These are phyloP conservation scores for Chinchilla lanigera DNA, from an alignment of 2,113 vertebrate species.

Conservation along the genomic window DNA sequence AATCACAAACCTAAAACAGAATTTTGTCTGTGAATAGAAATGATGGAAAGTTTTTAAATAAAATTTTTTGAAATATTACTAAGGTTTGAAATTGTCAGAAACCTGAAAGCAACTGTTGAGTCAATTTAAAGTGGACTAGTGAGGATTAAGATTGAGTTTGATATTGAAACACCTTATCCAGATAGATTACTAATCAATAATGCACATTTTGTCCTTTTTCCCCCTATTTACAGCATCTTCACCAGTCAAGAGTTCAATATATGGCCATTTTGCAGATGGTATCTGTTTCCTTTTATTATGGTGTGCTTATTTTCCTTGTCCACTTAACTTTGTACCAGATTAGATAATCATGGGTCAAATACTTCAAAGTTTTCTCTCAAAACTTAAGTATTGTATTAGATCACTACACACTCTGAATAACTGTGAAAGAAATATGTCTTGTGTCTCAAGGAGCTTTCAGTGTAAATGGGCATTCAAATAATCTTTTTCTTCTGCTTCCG, in stretches of 20 bases:
- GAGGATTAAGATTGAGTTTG: neutral
- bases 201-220: neutral
- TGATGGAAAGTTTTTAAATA: neutral
- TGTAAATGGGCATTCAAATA: neutral
- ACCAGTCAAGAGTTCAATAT: constrained; percentile 10
- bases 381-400: neutral
- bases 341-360: constrained; percentile 45
- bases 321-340: neutral
- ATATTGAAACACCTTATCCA: neutral
- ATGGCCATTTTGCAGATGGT: constrained; percentile 61
- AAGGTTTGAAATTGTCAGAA: constrained; percentile 49
- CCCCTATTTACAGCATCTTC: constrained; percentile 15
- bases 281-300: constrained; percentile 39
- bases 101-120: neutral
- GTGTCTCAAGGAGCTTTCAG: neutral
- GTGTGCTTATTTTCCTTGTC: constrained; percentile 20
- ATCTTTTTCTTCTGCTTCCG: neutral
- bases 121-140: constrained; percentile 30
- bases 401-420: neutral
- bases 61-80: constrained; percentile 34
- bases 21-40: constrained; percentile 56
- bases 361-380: constrained; percentile 11
- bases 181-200: neutral
- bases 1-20: constrained; percentile 38
- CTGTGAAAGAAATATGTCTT: neutral